Base-by-base conservation (phyloP, 2,888 invertebrate genomes). In the Catocala sponsa region DNA sequence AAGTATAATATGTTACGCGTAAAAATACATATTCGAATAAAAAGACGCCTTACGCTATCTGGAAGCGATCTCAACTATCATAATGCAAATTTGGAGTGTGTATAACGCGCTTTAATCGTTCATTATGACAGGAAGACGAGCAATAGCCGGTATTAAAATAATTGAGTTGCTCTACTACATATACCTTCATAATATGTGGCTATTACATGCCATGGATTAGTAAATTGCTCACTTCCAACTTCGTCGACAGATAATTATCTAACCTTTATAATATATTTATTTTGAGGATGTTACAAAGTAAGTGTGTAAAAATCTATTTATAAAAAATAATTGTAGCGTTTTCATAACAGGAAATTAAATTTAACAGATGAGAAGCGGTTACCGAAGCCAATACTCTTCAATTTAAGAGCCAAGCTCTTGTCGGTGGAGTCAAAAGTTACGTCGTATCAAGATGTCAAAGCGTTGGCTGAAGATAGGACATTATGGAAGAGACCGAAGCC, bases 271-370 rank as follows among this genome's bases (percentile, higher is more conserved):
- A 13, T 46, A 15, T 9, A 9, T n/a, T 48, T 33, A 48, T 10
- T 10, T 25, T 5, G 48, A 48, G 48, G 48, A 50, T 50, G 38
- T 50, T 35, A 32, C 13, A 35, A 35, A 50, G n/a, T 25, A 33
- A 33, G n/a, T n/a, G 5, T 32, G 25, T 10, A 47, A 9, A 7
- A 9, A 25, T 25, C 13, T 25, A 25, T 25, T 2, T 46, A 6
- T 35, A 42, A n/a, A 63, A 59, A 68, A 53, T 61, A 43, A 58
- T 13, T 38, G 47, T 43, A 12, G 42, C 59, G 35, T 6, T 25
- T 25, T 25, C 25, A 25, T 25, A 25, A 25, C 25, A 25, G 25
- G 25, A 25, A 25, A 25, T 25, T 25, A 25, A 25, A 2, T 25
- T 25, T 25, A 25, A 25, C 25, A 25, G 25, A 25, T 25, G 25